Percentiles rank a stretch among this genome's conserved stretches.
Conservation (phyloP, 2,888 invertebrate species). For the Eucriotettix oculatus region DNA sequence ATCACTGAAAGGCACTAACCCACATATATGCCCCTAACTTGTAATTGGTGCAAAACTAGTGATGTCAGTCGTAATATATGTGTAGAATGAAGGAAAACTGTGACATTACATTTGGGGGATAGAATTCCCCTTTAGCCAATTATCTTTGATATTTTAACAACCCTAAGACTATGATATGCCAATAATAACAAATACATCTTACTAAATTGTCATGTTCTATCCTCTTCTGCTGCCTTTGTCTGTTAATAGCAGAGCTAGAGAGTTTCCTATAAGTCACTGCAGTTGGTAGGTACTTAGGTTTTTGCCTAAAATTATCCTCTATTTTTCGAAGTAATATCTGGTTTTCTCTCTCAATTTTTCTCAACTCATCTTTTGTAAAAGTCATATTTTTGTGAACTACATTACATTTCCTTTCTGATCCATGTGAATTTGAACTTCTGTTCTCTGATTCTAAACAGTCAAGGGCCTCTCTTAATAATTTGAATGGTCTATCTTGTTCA, state of each 20-base stretch:
- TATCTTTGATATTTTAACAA: no score
- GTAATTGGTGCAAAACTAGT: no score
- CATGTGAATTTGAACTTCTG: background rate
- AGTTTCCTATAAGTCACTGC: slow-evolving; percentile 13
- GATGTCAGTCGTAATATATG: no score
- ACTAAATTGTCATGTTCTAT: slow-evolving; percentile 36
- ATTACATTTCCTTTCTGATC: slow-evolving; percentile 8
- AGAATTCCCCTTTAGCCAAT: no score
- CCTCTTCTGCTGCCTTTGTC: slow-evolving; percentile 28
- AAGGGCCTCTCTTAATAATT: slow-evolving; percentile 7
- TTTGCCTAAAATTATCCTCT: slow-evolving; percentile 22
- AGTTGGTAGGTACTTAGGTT: slow-evolving; percentile 9
- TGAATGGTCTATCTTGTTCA: slow-evolving; percentile 2
- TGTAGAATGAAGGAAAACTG: no score
- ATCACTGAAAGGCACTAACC: no score
- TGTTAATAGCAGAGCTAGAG: slow-evolving; percentile 30
- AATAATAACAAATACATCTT: slow-evolving; percentile 10
- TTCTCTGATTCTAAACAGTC: slow-evolving; percentile 1
- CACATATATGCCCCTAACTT: no score
- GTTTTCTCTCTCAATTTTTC: slow-evolving; percentile 29
- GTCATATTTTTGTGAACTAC: slow-evolving; percentile 23
- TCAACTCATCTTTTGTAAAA: slow-evolving; percentile 26
- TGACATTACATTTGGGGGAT: no score
- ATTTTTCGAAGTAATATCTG: slow-evolving; percentile 27
- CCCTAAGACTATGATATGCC: no score